These are phyloP conservation scores for Glaucidium brasilianum DNA, from an alignment of 2,113 vertebrate species.

Conservation along the genomic window DNA sequence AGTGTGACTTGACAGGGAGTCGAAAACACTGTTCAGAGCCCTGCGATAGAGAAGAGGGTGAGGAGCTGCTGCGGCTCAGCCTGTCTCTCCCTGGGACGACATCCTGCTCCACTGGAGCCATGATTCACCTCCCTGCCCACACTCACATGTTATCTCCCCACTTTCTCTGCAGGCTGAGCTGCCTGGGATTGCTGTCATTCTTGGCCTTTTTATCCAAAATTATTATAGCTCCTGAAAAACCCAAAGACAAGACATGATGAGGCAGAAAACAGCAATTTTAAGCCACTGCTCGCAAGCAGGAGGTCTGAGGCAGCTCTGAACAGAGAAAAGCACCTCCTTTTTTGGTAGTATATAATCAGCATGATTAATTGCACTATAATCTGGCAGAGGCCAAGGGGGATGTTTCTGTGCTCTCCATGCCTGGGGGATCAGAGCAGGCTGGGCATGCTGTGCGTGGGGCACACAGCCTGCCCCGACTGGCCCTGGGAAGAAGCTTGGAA, in stretches of 20 bases:
- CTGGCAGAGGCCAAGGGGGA: slow-evolving; percentile 29
- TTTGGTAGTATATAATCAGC: slow-evolving; percentile 69
- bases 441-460: neutral
- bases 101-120: neutral
- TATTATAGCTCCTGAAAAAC: neutral
- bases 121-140: neutral
- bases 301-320: slow-evolving; percentile 29
- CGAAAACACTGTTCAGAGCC: neutral
- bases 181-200: slow-evolving; percentile 42
- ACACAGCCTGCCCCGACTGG: neutral
- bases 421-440: slow-evolving; percentile 15
- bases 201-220: slow-evolving; percentile 19
- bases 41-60: neutral
- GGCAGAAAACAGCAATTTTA: slow-evolving; percentile 49
- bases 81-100: neutral
- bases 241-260: neutral
- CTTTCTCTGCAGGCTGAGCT: slow-evolving; percentile 6
- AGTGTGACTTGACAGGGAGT: neutral
- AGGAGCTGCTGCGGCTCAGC: neutral
- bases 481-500: neutral
- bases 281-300: slow-evolving; percentile 20
- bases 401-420: slow-evolving; percentile 36
- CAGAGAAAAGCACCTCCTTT: slow-evolving; percentile 67
- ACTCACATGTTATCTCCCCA: neutral
- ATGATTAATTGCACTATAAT: slow-evolving; percentile 62